Percentiles rank a stretch among this genome's conserved stretches.
phyloP scores from a whole-genome alignment of 2,797 vertebrate species.

The Balearica regulorum region DNA sequence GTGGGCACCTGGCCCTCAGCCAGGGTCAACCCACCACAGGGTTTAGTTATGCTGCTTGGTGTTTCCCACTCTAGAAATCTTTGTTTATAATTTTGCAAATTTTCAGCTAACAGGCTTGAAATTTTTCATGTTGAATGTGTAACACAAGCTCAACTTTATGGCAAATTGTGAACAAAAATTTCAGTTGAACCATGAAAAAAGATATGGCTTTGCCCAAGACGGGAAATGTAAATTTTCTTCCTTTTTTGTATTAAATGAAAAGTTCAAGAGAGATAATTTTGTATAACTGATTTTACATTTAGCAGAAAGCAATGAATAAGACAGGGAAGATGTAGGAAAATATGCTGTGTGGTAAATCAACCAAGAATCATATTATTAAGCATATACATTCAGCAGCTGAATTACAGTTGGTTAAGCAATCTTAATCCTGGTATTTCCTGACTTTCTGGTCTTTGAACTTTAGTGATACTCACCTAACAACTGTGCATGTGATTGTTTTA shows the following conservation, averaged over 20 bases:
- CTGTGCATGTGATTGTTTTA: not conserved
- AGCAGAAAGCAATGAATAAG: not conserved
- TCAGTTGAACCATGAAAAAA: not conserved
- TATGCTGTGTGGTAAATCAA: not conserved
- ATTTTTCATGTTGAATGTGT: not conserved
- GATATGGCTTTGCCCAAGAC: not conserved
- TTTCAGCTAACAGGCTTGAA: not conserved
- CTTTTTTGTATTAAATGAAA: not conserved
- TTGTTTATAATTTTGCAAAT: not conserved
- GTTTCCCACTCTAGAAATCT: not conserved
- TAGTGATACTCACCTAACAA: not conserved
- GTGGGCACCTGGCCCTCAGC: too few relatives aligned
- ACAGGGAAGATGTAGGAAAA: not conserved
- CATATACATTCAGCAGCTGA: not conserved
- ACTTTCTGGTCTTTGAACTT: not conserved
- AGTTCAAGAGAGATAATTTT: not conserved
- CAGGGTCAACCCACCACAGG: too few relatives aligned
- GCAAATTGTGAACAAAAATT: not conserved
- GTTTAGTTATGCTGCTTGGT: not conserved
- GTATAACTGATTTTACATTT: not conserved
- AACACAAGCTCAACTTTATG: not conserved
- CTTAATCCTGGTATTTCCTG: not conserved
- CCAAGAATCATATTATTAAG: not conserved
- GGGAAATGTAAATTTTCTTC: not conserved
- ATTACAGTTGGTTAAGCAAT: not conserved